These are phyloP conservation scores for Epinotia demarniana DNA, from an alignment of 2,888 invertebrate genomes.

Conservation along the genomic window DNA sequence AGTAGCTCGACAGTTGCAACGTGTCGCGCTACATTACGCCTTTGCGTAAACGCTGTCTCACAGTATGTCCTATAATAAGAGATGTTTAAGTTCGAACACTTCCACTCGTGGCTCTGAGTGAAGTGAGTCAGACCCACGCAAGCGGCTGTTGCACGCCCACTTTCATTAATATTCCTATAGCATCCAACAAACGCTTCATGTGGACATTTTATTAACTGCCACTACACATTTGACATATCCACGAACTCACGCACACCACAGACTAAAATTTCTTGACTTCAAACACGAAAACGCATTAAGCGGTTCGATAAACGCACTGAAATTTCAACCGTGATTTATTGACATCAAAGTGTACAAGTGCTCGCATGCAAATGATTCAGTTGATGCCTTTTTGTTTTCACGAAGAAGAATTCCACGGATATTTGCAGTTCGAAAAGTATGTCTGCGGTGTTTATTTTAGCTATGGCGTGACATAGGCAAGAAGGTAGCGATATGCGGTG, in stretches of 20 bases:
- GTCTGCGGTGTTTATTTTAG: not conserved
- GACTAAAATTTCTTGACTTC: conserved; percentile 21
- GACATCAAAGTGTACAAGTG: not conserved
- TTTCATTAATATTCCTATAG: conserved; percentile 55
- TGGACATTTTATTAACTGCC: conserved; percentile 52
- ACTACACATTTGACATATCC: conserved; percentile 38
- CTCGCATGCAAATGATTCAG: not conserved
- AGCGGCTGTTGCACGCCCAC: conserved; percentile 13
- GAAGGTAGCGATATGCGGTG: conserved; percentile 28
- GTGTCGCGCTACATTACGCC: too few relatives aligned
- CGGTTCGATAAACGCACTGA: not conserved
- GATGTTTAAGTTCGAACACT: too few relatives aligned
- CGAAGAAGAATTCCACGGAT: conserved; percentile 38
- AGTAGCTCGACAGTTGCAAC: too few relatives aligned
- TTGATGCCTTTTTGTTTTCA: not conserved
- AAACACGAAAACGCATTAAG: not conserved
- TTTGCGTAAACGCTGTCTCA: too few relatives aligned
- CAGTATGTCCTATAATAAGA: too few relatives aligned
- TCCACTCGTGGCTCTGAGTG: conserved; percentile 1
- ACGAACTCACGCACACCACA: conserved; percentile 21
- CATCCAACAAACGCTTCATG: conserved; percentile 49
- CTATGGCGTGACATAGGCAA: conserved; percentile 13
- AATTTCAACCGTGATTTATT: not conserved
- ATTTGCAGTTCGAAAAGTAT: not conserved
- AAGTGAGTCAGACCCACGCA: conserved; percentile 28